Conservation (phyloP, 2,797 vertebrate species). For the Sebastiscus albofasciatus region DNA sequence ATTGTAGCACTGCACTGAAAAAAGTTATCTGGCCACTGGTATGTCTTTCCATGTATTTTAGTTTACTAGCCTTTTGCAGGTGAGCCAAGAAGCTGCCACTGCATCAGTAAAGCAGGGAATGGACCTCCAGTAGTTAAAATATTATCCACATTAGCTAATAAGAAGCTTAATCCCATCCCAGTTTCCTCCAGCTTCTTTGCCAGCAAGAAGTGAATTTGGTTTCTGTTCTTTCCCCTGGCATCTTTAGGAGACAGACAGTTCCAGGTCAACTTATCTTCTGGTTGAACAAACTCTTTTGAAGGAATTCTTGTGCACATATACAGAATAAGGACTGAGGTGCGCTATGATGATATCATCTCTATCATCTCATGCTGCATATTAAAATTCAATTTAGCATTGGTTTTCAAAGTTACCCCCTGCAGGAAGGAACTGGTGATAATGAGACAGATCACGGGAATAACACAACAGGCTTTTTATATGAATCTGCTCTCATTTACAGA, state of each 20-base stretch:
- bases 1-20: background rate
- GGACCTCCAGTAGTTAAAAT: background rate
- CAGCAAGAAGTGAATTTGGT: background rate
- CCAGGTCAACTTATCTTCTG: constrained; percentile 16
- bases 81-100: background rate
- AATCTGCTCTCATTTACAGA: background rate
- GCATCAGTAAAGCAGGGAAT: background rate
- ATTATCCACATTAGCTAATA: background rate
- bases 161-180: background rate
- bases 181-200: background rate
- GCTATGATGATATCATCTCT: background rate
- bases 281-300: constrained; percentile 12
- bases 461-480: background rate
- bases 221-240: constrained; percentile 2
- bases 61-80: background rate
- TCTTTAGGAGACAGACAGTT: constrained; percentile 23
- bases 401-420: background rate
- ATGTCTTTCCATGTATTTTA: background rate
- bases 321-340: background rate
- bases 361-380: background rate
- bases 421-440: background rate
- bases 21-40: background rate
- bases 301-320: background rate
- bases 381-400: background rate
- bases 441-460: constrained; percentile 6